Percentiles rank a stretch among this genome's conserved stretches.
These are phyloP conservation scores for Drosophila infuscata DNA, from an alignment of 2,888 invertebrate species.

Conservation along the genomic window DNA sequence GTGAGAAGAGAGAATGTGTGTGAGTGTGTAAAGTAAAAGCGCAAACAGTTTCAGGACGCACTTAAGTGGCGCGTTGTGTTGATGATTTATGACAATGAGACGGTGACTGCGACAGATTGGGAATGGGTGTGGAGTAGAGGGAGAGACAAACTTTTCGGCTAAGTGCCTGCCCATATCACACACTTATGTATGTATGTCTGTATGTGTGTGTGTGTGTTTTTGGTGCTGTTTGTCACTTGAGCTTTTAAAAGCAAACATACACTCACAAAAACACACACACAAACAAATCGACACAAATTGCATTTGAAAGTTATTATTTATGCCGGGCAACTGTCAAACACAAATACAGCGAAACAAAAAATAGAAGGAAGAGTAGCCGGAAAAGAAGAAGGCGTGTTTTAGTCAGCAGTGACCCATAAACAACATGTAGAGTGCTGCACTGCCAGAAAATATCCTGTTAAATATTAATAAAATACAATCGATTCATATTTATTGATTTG, in stretches of 20 bases:
- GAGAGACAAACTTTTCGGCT: slow-evolving; percentile 45
- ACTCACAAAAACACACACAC: slow-evolving; percentile 48
- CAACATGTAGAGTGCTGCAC: background rate
- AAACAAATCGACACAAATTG: slow-evolving; percentile 76
- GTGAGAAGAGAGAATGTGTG: slow-evolving; percentile 9
- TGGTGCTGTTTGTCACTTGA: slow-evolving; percentile 49
- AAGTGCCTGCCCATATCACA: slow-evolving; percentile 52
- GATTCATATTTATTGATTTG: background rate
- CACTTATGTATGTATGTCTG: background rate
- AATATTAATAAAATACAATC: background rate
- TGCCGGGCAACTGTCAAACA: slow-evolving; percentile 60
- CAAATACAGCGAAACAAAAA: slow-evolving; percentile 19
- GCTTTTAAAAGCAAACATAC: slow-evolving; percentile 47
- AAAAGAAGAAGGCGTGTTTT: slow-evolving; percentile 14
- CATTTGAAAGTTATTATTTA: slow-evolving; percentile 78
- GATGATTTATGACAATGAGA: slow-evolving; percentile 73
- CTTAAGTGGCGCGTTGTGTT: slow-evolving; percentile 77
- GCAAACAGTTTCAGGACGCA: slow-evolving; percentile 77
- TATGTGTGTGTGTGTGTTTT: slow-evolving; percentile 16
- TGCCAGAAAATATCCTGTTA: background rate
- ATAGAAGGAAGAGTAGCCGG: background rate
- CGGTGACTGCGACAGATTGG: slow-evolving; percentile 17
- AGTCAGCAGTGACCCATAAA: slow-evolving; percentile 28
- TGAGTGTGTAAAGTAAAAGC: slow-evolving; percentile 65
- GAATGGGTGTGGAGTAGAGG: slow-evolving; percentile 4